Percentiles rank a stretch among this genome's conserved stretches.
These are phyloP conservation scores for Hofmannophila pseudospretella DNA, from an alignment of 2,888 invertebrate genomes.

Conservation along the genomic window DNA sequence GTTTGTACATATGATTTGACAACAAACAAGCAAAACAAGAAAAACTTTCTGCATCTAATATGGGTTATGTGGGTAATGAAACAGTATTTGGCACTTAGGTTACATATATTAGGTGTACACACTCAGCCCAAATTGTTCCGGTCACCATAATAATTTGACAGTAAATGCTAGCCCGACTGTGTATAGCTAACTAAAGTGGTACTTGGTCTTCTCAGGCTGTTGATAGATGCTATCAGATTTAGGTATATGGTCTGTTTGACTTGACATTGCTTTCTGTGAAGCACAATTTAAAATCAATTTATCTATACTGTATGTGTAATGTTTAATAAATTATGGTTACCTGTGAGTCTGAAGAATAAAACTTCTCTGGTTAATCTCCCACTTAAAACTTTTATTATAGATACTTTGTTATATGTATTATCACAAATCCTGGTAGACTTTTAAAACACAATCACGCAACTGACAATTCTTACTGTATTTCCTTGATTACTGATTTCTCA, in stretches of 20 bases:
- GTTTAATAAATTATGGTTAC: slow-evolving; percentile 43
- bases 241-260: slow-evolving; percentile 15
- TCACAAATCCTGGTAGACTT: slow-evolving; percentile 87
- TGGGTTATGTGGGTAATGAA: too few species aligned
- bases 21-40: slow-evolving; percentile 9
- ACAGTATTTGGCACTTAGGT: too few species aligned
- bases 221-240: slow-evolving; percentile 7
- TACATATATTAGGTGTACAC: too few species aligned
- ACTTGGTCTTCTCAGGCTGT: background rate
- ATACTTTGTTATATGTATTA: slow-evolving; percentile 84
- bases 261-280: slow-evolving; percentile 12
- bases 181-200: too few species aligned
- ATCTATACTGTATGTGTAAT: too few species aligned
- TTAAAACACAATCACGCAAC: slow-evolving; percentile 82
- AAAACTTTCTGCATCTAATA: too few species aligned
- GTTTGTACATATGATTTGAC: too few species aligned
- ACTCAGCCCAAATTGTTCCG: too few species aligned
- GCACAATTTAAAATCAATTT: too few species aligned
- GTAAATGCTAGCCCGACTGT: too few species aligned
- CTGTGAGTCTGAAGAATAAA: slow-evolving; percentile 66
- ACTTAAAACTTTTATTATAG: slow-evolving; percentile 79
- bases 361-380: slow-evolving; percentile 75
- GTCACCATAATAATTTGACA: too few species aligned
- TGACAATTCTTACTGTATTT: slow-evolving; percentile 75
- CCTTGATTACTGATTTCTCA: slow-evolving; percentile 73